Percentiles rank a stretch among this genome's conserved stretches.
These are phyloP conservation scores for Halcyon senegalensis DNA, from an alignment of 2,113 vertebrate species.

Conservation along the genomic window DNA sequence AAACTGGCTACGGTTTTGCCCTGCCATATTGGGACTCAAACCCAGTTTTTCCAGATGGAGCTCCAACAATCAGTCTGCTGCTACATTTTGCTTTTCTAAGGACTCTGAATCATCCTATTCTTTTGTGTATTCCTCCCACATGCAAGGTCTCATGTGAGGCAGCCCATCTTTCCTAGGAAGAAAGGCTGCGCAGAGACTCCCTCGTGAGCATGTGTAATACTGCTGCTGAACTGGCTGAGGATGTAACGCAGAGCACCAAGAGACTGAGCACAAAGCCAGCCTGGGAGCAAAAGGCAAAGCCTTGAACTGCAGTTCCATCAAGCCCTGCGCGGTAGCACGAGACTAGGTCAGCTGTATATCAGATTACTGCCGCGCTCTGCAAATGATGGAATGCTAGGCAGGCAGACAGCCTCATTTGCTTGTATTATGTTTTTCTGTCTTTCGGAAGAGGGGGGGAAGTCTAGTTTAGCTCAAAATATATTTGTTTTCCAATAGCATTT, in stretches of 20 bases:
- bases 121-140: constrained; percentile 49
- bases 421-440: not conserved
- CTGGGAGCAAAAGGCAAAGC: not conserved
- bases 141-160: constrained; percentile 21
- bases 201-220: constrained; percentile 8
- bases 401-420: not conserved
- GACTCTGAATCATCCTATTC: constrained; percentile 33
- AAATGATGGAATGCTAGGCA: not conserved
- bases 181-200: not conserved
- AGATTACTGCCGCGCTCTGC: not conserved
- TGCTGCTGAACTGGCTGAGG: constrained; percentile 31
- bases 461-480: not conserved
- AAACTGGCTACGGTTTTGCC: not conserved
- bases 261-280: not conserved
- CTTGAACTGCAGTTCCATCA: not conserved
- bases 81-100: constrained; percentile 7
- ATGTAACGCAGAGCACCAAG: not conserved
- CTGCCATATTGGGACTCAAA: not conserved
- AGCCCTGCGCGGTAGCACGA: not conserved
- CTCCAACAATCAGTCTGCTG: not conserved
- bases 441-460: not conserved
- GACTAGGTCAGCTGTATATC: not conserved
- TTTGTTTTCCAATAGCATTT: not conserved
- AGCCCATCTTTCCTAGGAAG: not conserved
- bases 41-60: not conserved